Evolutionary conservation across 2,888 invertebrate species (phyloP).

Genomic region (Andrena marginata): DNA sequence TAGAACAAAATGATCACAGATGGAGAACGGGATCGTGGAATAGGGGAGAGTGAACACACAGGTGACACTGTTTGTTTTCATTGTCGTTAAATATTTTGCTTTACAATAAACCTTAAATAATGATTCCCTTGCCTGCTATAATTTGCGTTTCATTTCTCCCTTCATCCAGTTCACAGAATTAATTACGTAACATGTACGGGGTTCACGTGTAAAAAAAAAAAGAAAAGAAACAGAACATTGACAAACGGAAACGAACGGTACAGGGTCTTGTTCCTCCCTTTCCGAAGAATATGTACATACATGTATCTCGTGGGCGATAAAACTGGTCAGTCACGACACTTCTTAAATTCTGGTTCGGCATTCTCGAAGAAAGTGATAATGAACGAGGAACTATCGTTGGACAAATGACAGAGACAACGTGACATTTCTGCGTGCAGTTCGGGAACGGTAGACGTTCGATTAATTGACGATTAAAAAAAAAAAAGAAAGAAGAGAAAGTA

Average conservation of each 20-base stretch:
- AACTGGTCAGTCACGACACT: conserved; percentile 35
- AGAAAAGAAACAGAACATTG: conserved; percentile 7
- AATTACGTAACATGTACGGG: conserved; percentile 25
- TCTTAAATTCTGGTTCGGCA: conserved; percentile 38
- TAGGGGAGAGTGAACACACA: conserved; percentile 66
- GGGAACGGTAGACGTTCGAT: conserved; percentile 32
- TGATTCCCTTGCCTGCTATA: conserved; percentile 56
- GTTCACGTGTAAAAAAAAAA: conserved; percentile 33
- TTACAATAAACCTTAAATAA: conserved; percentile 76
- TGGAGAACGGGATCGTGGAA: background rate
- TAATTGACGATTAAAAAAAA: conserved; percentile 34
- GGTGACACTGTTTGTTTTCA: conserved; percentile 55
- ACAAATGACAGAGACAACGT: conserved; percentile 39
- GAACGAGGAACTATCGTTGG: conserved; percentile 24
- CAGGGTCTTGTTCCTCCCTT: conserved; percentile 6
- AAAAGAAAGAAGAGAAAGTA: conserved; percentile 8
- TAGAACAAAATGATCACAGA: conserved; percentile 6
- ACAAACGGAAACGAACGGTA: conserved; percentile 25
- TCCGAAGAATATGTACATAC: conserved; percentile 24
- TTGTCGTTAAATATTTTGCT: conserved; percentile 71
- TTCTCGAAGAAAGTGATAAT: conserved; percentile 4
- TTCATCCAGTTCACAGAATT: conserved; percentile 41
- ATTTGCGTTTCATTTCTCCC: conserved; percentile 49
- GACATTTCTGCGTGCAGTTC: conserved; percentile 55
- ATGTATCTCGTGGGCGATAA: conserved; percentile 27